phyloP scores from a whole-genome alignment of 2,797 vertebrate species.

The Sparus aurata region DNA sequence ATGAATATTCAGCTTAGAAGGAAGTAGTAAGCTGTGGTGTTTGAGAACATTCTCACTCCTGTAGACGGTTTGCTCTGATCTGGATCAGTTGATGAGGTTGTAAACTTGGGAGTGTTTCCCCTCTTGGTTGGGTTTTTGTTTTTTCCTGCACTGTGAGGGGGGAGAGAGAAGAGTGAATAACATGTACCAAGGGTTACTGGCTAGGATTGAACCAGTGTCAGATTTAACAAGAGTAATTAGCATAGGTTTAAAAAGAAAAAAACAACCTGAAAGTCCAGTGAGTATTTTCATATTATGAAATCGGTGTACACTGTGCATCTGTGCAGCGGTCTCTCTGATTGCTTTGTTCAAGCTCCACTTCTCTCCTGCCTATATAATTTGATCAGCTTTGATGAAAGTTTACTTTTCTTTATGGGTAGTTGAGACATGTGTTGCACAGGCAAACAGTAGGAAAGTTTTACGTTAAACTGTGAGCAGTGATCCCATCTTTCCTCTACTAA shows the following conservation, averaged over 20 bases:
- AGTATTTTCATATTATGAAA: neutral
- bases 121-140: too few relatives aligned
- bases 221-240: too few relatives aligned
- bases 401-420: neutral
- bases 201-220: too few relatives aligned
- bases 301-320: neutral
- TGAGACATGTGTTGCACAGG: neutral
- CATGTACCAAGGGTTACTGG: too few relatives aligned
- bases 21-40: neutral
- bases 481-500: neutral
- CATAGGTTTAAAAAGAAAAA: too few relatives aligned
- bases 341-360: neutral
- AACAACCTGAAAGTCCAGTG: neutral
- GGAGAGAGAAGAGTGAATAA: too few relatives aligned
- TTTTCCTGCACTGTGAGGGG: too few relatives aligned
- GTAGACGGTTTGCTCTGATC: too few relatives aligned
- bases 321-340: conserved; percentile 4
- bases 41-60: neutral
- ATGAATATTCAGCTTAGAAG: conserved; percentile 5
- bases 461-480: neutral
- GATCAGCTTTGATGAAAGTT: conserved; percentile 1
- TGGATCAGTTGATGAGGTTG: too few relatives aligned
- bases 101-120: too few relatives aligned
- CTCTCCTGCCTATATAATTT: neutral
- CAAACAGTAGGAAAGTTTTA: neutral